Conservation (phyloP, 1,140 invertebrate species). For the Procambarus virginalis region DNA sequence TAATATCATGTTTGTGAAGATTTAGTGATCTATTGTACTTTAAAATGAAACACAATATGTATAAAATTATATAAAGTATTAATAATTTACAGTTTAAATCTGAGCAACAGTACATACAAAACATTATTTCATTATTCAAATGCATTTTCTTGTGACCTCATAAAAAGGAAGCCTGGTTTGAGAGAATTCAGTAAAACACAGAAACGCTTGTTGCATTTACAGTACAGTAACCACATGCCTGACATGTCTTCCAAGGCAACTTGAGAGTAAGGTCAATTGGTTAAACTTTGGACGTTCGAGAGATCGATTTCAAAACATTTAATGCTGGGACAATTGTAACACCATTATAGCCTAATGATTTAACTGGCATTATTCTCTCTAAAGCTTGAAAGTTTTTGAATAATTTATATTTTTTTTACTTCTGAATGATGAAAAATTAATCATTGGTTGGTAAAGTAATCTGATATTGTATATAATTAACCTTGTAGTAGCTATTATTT, state of each 20-base stretch:
- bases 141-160: not conserved
- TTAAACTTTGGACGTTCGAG: constrained; percentile 32
- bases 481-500: too few relatives aligned
- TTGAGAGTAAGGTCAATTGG: constrained; percentile 28
- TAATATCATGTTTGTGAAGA: too few relatives aligned
- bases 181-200: constrained; percentile 3
- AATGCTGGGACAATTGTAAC: constrained; percentile 10
- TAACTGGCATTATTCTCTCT: not conserved
- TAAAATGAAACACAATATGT: not conserved
- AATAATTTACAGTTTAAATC: not conserved
- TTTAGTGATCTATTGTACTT: not conserved
- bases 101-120: not conserved
- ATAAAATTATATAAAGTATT: not conserved
- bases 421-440: too few relatives aligned
- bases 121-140: not conserved
- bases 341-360: not conserved
- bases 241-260: constrained; percentile 37
- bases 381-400: too few relatives aligned
- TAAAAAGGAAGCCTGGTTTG: not conserved
- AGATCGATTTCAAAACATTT: constrained; percentile 29
- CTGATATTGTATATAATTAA: too few relatives aligned
- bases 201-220: constrained; percentile 17
- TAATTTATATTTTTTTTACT: too few relatives aligned
- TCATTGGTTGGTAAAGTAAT: too few relatives aligned
- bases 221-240: constrained; percentile 13